Percentiles rank a stretch among this genome's conserved stretches.
These are phyloP conservation scores for Morpho helenor DNA, from an alignment of 2,888 invertebrate genomes.

Conservation along the genomic window DNA sequence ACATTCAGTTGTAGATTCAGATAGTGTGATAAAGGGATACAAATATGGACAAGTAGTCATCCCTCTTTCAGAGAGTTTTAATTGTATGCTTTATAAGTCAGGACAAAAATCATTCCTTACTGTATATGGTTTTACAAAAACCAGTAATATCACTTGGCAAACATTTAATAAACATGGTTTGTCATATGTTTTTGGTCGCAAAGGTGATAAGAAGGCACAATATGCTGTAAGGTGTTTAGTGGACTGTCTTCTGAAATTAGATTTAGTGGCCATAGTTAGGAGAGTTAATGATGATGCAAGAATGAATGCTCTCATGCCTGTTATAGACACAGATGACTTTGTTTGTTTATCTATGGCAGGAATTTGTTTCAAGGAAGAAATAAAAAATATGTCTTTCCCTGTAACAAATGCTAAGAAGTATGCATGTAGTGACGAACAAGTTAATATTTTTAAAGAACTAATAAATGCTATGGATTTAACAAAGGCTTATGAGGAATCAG, in stretches of 20 bases:
- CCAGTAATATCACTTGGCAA: conserved; percentile 73
- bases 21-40: conserved; percentile 77
- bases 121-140: conserved; percentile 83
- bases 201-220: conserved; percentile 72
- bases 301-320: conserved; percentile 82
- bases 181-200: conserved; percentile 72
- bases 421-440: conserved; percentile 72
- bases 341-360: conserved; percentile 80
- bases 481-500: conserved; percentile 64
- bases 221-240: conserved; percentile 81
- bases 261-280: conserved; percentile 82
- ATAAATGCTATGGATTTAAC: conserved; percentile 84
- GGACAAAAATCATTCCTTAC: conserved; percentile 82
- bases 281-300: conserved; percentile 81
- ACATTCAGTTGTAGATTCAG: conserved; percentile 67
- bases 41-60: conserved; percentile 81
- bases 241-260: conserved; percentile 79
- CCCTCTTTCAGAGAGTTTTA: conserved; percentile 78
- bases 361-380: conserved; percentile 83
- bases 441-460: conserved; percentile 81
- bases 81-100: conserved; percentile 76
- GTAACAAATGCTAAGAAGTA: conserved; percentile 73
- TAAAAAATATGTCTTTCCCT: conserved; percentile 83
- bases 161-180: conserved; percentile 77
- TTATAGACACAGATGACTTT: conserved; percentile 62